Percentiles rank a stretch among this genome's conserved stretches.
These are phyloP conservation scores for Hymenopus coronatus DNA, from an alignment of 2,888 invertebrate species.

Conservation along the genomic window DNA sequence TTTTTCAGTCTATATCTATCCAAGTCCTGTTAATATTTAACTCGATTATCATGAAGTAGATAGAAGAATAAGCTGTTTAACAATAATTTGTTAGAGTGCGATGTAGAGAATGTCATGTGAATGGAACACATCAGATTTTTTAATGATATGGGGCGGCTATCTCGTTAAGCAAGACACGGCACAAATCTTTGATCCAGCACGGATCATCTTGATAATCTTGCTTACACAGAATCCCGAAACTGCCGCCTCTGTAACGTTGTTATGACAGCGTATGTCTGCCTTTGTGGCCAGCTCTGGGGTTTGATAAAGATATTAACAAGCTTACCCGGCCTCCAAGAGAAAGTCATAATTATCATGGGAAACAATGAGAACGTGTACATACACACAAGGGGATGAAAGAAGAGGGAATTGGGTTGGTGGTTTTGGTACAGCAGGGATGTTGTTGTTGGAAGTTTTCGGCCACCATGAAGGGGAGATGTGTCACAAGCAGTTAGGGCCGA, in stretches of 20 bases:
- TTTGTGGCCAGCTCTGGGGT: not conserved
- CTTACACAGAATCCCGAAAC: too few relatives aligned
- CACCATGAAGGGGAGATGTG: not conserved
- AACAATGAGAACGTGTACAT: not conserved
- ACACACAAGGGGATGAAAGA: not conserved
- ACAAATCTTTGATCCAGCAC: not conserved
- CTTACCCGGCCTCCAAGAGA: not conserved
- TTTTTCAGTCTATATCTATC: too few relatives aligned
- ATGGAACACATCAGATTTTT: too few relatives aligned
- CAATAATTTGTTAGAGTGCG: too few relatives aligned
- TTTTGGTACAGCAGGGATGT: not conserved
- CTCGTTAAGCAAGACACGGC: too few relatives aligned
- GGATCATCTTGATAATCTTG: not conserved
- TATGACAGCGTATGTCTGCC: not conserved
- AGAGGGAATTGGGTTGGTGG: not conserved
- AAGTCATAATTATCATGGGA: not conserved
- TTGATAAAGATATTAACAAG: not conserved
- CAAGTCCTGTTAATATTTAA: too few relatives aligned
- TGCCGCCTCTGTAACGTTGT: not conserved
- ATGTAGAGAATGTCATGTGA: too few relatives aligned
- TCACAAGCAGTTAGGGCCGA: not conserved
- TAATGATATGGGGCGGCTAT: too few relatives aligned
- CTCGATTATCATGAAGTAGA: too few relatives aligned
- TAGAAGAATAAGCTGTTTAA: too few relatives aligned
- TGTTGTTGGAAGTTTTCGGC: not conserved